Percentiles rank a stretch among this genome's conserved stretches.
Conservation (phyloP, 2,797 vertebrate species). For the Cirrhinus mrigala region DNA sequence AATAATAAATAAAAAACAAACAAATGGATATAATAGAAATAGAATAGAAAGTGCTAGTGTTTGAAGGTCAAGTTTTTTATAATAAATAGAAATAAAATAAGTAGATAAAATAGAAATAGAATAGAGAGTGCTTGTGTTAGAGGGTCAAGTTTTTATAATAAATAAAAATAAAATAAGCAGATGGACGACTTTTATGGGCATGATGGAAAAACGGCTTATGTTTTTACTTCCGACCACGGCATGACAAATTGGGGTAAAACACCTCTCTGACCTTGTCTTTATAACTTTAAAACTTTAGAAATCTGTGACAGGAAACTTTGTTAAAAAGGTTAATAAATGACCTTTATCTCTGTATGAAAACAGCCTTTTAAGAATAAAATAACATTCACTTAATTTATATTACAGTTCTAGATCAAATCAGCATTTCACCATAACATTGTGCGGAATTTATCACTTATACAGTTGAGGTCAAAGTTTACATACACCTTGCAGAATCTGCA, state of each 20-base stretch:
- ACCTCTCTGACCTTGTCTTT: conserved; percentile 5
- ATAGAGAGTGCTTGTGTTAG: no score
- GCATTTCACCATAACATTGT: not conserved
- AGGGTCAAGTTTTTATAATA: no score
- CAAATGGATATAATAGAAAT: no score
- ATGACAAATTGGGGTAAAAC: conserved; percentile 98
- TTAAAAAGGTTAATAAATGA: not conserved
- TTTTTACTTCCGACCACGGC: conserved; percentile 96
- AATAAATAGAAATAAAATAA: no score
- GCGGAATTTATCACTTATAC: not conserved
- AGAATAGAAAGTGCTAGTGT: no score
- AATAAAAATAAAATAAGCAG: no score
- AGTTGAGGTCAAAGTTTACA: no score
- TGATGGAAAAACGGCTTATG: conserved; percentile 89
- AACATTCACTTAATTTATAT: not conserved
- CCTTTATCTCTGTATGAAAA: not conserved
- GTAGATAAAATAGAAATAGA: no score
- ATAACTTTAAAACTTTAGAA: not conserved
- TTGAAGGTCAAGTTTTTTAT: no score
- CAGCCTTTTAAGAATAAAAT: not conserved
- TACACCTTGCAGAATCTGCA: no score
- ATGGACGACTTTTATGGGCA: conserved; percentile 88
- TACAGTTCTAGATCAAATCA: not conserved
- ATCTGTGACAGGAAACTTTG: conserved; percentile 1
- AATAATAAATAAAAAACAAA: no score